Evolutionary conservation across 2,797 vertebrate species (phyloP).

Genomic region (Etheostoma perlongum): DNA sequence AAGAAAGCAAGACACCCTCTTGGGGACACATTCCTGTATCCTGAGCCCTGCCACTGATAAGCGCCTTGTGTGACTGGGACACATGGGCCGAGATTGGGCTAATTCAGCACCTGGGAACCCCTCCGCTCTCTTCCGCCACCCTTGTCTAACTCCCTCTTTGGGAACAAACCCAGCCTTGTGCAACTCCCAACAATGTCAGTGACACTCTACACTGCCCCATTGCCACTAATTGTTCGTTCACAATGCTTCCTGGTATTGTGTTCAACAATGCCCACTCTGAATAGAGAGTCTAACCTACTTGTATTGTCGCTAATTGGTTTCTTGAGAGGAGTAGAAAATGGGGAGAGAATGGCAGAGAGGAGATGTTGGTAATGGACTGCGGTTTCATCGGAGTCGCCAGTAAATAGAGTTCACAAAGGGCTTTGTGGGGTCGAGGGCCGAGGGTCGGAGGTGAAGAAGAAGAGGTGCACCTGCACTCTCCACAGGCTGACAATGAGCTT

Average conservation of each 20-base stretch:
- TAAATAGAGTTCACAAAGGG: constrained; percentile 85
- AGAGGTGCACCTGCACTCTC: constrained; percentile 83
- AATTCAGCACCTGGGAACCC: constrained; percentile 83
- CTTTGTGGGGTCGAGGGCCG: constrained; percentile 83
- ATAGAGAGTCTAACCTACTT: constrained; percentile 89
- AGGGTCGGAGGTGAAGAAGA: constrained; percentile 83
- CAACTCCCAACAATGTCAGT: constrained; percentile 86
- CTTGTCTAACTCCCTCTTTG: constrained; percentile 76
- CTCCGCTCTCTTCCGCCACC: constrained; percentile 65
- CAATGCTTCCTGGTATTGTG: constrained; percentile 88
- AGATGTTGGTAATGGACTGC: constrained; percentile 83
- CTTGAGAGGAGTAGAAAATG: constrained; percentile 84
- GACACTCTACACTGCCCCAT: constrained; percentile 87
- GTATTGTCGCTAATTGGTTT: constrained; percentile 90
- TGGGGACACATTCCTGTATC: constrained; percentile 67
- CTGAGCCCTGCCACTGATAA: constrained; percentile 68
- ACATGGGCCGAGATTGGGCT: constrained; percentile 70
- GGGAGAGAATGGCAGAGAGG: constrained; percentile 78
- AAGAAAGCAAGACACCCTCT: constrained; percentile 69
- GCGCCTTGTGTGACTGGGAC: constrained; percentile 66
- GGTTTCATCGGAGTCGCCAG: constrained; percentile 80
- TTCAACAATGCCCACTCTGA: constrained; percentile 86
- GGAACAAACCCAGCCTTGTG: constrained; percentile 86
- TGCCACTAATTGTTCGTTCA: constrained; percentile 86
- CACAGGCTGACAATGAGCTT: constrained; percentile 78